A percentile compares a stretch with the other conserved stretches of the same genome.
These are phyloP conservation scores for Cephus cinctus DNA, from an alignment of 1,140 invertebrate genomes.

Conservation along the genomic window DNA sequence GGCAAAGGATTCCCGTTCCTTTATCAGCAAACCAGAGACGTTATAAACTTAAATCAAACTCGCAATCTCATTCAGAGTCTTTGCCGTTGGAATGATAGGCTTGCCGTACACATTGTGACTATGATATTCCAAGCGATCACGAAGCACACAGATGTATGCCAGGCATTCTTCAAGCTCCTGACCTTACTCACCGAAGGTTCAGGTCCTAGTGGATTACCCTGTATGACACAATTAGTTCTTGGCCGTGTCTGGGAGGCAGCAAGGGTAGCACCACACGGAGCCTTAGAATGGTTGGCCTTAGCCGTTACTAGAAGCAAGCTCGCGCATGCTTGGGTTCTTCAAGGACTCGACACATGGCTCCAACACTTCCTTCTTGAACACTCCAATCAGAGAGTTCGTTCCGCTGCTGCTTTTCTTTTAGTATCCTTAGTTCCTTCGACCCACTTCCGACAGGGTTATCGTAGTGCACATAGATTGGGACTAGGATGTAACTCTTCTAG, in stretches of 20 bases:
- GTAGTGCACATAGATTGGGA: conserved; percentile 60
- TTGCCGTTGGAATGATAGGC: conserved; percentile 83
- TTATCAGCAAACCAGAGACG: conserved; percentile 91
- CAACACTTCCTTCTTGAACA: conserved; percentile 87
- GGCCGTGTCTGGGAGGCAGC: conserved; percentile 88
- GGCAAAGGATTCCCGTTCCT: conserved; percentile 92
- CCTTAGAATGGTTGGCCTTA: conserved; percentile 87
- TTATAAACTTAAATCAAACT: conserved; percentile 88
- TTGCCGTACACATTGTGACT: conserved; percentile 80
- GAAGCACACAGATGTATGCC: conserved; percentile 84
- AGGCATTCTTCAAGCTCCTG: conserved; percentile 89
- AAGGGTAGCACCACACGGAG: conserved; percentile 84
- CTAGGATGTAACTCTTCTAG: conserved; percentile 47
- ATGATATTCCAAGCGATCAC: conserved; percentile 89
- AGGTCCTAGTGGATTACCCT: conserved; percentile 76
- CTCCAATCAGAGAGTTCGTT: conserved; percentile 80
- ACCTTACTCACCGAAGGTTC: conserved; percentile 75
- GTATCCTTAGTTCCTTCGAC: conserved; percentile 86
- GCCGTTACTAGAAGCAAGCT: conserved; percentile 81
- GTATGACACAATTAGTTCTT: conserved; percentile 85
- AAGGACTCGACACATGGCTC: conserved; percentile 84
- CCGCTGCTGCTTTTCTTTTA: conserved; percentile 81
- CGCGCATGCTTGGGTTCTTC: conserved; percentile 84
- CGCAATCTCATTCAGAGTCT: conserved; percentile 89
- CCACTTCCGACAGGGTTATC: conserved; percentile 83